A percentile compares a stretch with the other conserved stretches of the same genome.
These are phyloP conservation scores for Terebella lapidaria DNA, from an alignment of 2,888 invertebrate genomes.

Conservation along the genomic window DNA sequence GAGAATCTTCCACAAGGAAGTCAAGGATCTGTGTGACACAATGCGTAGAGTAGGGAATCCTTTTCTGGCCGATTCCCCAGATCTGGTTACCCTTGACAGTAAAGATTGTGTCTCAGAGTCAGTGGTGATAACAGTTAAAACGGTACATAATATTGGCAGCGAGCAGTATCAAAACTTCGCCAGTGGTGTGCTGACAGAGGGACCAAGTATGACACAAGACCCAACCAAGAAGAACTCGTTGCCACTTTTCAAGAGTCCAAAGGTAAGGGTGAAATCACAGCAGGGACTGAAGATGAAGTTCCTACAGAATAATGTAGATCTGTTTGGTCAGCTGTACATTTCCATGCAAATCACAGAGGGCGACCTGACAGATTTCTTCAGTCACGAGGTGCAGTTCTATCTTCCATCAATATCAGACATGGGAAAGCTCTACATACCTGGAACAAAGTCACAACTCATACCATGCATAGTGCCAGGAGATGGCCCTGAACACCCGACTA, in stretches of 20 bases:
- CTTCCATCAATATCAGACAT: not conserved
- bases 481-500: not conserved
- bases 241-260: not conserved
- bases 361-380: not conserved
- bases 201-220: not conserved
- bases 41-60: not conserved
- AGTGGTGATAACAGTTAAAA: not conserved
- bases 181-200: not conserved
- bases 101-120: not conserved
- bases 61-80: not conserved
- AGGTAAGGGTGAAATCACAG: not conserved
- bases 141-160: not conserved
- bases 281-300: not conserved
- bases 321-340: not conserved
- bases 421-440: not conserved
- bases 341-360: not conserved
- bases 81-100: not conserved
- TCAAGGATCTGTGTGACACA: not conserved
- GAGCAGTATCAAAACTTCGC: not conserved
- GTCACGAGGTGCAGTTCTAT: not conserved
- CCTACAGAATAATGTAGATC: not conserved
- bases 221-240: not conserved
- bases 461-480: not conserved
- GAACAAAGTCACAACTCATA: not conserved
- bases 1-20: not conserved